These are phyloP conservation scores for Tichodroma muraria DNA, from an alignment of 2,113 vertebrate species.

Conservation along the genomic window DNA sequence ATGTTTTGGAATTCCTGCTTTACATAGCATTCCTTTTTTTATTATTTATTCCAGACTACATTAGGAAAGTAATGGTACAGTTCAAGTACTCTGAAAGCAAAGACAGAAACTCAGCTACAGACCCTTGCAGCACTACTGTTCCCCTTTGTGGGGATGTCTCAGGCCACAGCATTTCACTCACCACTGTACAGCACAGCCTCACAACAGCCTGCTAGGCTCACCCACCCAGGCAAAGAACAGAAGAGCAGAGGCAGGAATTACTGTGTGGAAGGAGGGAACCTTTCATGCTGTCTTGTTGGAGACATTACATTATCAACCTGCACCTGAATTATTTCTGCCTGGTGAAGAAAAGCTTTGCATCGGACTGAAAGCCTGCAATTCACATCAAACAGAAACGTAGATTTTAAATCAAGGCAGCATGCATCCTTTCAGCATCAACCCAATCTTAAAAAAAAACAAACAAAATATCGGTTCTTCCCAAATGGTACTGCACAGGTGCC, in stretches of 20 bases:
- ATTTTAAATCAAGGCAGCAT: not conserved
- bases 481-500: not conserved
- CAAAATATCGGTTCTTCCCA: not conserved
- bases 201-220: not conserved
- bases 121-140: not conserved
- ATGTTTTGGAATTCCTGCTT: not conserved
- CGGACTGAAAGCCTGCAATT: not conserved
- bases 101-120: not conserved
- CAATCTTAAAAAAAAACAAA: not conserved
- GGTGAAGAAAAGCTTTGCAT: not conserved
- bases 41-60: not conserved
- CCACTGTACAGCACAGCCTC: not conserved
- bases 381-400: not conserved
- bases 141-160: not conserved
- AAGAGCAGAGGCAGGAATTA: not conserved
- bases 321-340: not conserved
- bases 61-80: not conserved
- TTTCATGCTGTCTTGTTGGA: not conserved
- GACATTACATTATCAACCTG: not conserved
- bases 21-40: not conserved
- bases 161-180: not conserved
- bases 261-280: not conserved
- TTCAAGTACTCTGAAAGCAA: not conserved
- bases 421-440: not conserved
- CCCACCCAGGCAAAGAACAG: not conserved